These are phyloP conservation scores for Orientallactaga sibirica DNA, from an alignment of 2,797 vertebrate species.

Conservation along the genomic window DNA sequence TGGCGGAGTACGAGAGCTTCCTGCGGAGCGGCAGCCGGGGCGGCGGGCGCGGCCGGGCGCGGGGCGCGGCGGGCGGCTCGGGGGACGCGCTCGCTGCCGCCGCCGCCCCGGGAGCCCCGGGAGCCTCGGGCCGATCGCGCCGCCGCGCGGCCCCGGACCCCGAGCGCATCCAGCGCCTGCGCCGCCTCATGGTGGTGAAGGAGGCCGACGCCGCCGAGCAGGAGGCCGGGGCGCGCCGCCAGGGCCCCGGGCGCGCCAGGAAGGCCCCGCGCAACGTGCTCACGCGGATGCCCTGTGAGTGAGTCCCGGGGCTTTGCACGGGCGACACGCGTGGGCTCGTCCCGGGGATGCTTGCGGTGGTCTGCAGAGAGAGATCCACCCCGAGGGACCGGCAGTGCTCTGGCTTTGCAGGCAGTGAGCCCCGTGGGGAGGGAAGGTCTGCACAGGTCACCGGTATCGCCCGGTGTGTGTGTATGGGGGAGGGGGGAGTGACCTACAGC, in stretches of 20 bases:
- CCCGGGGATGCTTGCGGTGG: background rate
- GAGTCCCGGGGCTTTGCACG: background rate
- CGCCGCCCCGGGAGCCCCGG: conserved; percentile 78
- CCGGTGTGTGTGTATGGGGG: background rate
- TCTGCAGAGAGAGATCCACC: no score
- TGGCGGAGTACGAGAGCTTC: conserved; percentile 96
- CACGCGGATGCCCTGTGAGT: conserved; percentile 95
- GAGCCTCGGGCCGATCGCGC: conserved; percentile 85
- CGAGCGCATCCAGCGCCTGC: conserved; percentile 93
- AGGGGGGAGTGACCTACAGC: background rate
- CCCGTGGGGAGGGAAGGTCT: background rate
- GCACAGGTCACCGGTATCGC: background rate
- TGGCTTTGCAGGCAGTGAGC: no score
- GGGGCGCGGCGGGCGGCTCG: conserved; percentile 81
- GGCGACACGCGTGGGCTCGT: background rate
- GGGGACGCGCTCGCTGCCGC: conserved; percentile 87
- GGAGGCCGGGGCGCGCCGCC: conserved; percentile 77
- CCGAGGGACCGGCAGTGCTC: background rate
- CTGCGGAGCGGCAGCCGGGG: conserved; percentile 89
- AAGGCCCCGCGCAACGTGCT: conserved; percentile 93
- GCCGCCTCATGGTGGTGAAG: conserved; percentile 93
- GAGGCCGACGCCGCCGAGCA: conserved; percentile 84
- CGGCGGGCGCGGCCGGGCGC: conserved; percentile 86
- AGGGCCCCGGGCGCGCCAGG: conserved; percentile 77
- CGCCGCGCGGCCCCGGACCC: conserved; percentile 90